Conservation (phyloP, 2,113 vertebrate species). For the Laterallus jamaicensis region DNA sequence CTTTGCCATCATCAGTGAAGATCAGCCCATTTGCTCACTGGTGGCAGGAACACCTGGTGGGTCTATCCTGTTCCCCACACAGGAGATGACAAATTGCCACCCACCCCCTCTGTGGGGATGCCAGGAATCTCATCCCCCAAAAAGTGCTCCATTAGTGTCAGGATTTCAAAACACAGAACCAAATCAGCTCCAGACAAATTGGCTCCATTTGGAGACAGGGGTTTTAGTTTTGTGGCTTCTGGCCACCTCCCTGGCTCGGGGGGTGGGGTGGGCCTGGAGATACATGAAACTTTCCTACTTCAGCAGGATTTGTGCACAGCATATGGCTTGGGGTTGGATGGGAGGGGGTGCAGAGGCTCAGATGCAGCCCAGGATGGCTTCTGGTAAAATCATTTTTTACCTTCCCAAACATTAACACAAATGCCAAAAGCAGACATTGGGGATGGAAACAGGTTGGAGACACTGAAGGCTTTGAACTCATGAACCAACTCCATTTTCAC, state of each 20-base stretch:
- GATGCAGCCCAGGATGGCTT: background rate
- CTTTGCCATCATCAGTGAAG: background rate
- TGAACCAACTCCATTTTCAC: background rate
- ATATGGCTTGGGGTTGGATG: background rate
- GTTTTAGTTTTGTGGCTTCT: background rate
- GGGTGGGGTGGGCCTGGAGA: too few species aligned
- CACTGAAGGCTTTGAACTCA: background rate
- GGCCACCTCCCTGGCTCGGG: background rate
- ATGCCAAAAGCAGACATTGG: background rate
- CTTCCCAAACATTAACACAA: background rate
- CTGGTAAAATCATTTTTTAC: background rate
- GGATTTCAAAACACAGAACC: background rate
- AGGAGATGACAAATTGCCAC: background rate
- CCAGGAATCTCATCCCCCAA: background rate
- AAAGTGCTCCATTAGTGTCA: background rate
- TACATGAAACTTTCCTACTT: background rate
- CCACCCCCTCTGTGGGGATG: background rate
- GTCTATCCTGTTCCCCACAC: background rate
- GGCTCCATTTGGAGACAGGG: background rate
- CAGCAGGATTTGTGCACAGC: background rate
- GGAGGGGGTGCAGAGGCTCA: background rate
- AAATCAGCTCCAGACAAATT: background rate
- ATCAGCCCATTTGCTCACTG: background rate
- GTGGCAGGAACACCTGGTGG: background rate
- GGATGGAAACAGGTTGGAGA: background rate